Base-by-base conservation (phyloP, 2,888 invertebrate genomes). In the Orthosia gracilis region DNA sequence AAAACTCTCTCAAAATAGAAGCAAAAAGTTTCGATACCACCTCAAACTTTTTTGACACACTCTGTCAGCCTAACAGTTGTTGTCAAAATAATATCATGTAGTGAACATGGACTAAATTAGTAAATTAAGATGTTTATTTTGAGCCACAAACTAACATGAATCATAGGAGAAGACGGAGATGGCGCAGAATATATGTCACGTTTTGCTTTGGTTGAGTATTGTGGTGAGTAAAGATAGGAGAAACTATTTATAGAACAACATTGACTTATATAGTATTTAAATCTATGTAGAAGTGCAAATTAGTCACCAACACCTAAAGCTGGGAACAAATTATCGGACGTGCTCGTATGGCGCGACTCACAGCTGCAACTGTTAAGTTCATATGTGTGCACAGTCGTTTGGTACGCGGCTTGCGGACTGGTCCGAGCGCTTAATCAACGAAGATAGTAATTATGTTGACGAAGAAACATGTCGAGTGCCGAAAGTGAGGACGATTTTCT, bases 171-270 rank as follows among this genome's bases (percentile, higher is more conserved):
- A 74, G 31, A 72, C 47, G 50, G 76, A 79, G 54, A 86, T 86
- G 86, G 86, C 86, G 63, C 76, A 78, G 26, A 78, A 71, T 70
- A 70, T 86, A 69, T 84, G 69, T 78, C 81, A 84, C 78, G 74
- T 92, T 65, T 84, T 94, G 76, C 72, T 94, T 79, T 94, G 91
- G 89, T 80, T 94, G 78, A 83, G 91, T 65, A 69, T 90, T 52
- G 74, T 91, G 89, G 95, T 94, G 76, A 89, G 93, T 80, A 13
- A 12, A n/a, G 2, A 40, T 15, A 21, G n/a, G 7, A 18, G 9
- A n/a, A 23, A 58, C 59, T 55, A 18, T 55, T 45, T 23, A 9
- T 18, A 57, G 23, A 23, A 50, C 9, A 40, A 40, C 40, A 40
- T 40, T 40, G 40, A 40, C 40, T 40, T 40, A 9, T 9, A 40